Evolutionary conservation across 2,888 invertebrate genomes (phyloP).

Genomic region (Anoplius nigerrimus): DNA sequence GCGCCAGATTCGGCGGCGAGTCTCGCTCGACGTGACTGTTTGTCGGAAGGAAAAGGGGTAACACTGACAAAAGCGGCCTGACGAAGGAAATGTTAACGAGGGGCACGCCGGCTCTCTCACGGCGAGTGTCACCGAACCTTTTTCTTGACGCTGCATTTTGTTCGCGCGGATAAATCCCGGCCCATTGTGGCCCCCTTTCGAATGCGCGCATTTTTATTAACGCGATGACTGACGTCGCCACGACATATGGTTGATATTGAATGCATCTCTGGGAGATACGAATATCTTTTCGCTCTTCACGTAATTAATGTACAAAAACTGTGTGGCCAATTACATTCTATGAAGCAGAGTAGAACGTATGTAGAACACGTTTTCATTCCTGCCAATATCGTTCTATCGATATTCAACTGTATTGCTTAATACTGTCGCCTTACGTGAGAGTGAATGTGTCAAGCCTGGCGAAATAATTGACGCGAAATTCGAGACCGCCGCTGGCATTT

Average conservation of each 20-base stretch:
- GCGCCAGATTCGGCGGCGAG: neutral
- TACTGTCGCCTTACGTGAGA: no score
- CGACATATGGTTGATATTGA: no score
- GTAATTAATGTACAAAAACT: no score
- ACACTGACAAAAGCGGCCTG: slow-evolving; percentile 46
- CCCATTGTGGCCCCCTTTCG: slow-evolving; percentile 39
- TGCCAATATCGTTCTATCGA: no score
- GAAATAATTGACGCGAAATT: slow-evolving; percentile 54
- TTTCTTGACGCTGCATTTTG: slow-evolving; percentile 40
- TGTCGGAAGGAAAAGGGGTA: slow-evolving; percentile 41
- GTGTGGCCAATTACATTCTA: no score
- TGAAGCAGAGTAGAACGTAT: no score
- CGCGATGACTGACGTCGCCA: no score
- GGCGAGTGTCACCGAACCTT: slow-evolving; percentile 38
- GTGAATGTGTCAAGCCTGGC: no score
- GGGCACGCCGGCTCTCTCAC: slow-evolving; percentile 34
- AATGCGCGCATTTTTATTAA: slow-evolving; percentile 54
- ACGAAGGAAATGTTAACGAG: slow-evolving; percentile 59
- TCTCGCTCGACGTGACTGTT: slow-evolving; percentile 33
- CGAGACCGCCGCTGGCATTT: slow-evolving; percentile 53
- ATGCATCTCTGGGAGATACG: no score
- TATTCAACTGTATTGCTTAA: no score
- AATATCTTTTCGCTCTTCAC: no score
- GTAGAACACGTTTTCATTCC: no score
- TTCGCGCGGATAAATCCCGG: slow-evolving; percentile 25